Percentiles rank a stretch among this genome's conserved stretches.
Evolutionary conservation across 2,888 invertebrate species (phyloP).

Genomic region (Colostygia pectinataria): DNA sequence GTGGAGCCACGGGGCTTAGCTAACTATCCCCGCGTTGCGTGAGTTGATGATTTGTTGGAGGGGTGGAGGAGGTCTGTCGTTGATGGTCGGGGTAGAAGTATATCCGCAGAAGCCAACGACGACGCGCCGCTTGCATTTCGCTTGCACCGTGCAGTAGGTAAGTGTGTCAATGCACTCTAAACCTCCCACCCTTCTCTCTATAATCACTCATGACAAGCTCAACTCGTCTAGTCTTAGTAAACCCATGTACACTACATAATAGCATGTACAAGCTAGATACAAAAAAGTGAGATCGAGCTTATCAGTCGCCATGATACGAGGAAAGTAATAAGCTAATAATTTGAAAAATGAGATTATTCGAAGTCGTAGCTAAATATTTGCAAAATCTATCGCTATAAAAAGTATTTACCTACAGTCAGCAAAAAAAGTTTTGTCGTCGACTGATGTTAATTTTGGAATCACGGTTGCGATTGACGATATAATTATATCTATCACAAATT

Average conservation of each 20-base stretch:
- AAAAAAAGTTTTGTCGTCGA: too few relatives aligned
- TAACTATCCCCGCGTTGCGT: constrained; percentile 38
- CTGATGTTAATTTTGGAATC: too few relatives aligned
- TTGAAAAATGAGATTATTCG: background rate
- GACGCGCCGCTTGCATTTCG: constrained; percentile 71
- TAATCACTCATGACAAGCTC: constrained; percentile 76
- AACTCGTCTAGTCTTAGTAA: constrained; percentile 56
- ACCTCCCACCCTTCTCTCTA: constrained; percentile 68
- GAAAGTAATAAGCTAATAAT: constrained; percentile 10
- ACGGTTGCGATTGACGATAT: too few relatives aligned
- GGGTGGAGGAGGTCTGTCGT: constrained; percentile 52
- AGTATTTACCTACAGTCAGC: too few relatives aligned
- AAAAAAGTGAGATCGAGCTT: constrained; percentile 34
- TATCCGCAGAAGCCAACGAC: constrained; percentile 64
- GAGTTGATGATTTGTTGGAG: constrained; percentile 34
- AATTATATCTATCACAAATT: too few relatives aligned
- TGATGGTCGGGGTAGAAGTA: constrained; percentile 51
- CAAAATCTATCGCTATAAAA: background rate
- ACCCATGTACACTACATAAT: too few relatives aligned
- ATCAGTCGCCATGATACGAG: constrained; percentile 12
- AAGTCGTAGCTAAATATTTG: background rate
- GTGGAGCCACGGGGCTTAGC: constrained; percentile 49
- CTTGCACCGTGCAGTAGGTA: constrained; percentile 78
- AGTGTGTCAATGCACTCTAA: constrained; percentile 80
- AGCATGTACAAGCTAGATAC: constrained; percentile 42